Conservation (phyloP, 92 coral and sea anemone genomes). For the Actinernus sp. region DNA sequence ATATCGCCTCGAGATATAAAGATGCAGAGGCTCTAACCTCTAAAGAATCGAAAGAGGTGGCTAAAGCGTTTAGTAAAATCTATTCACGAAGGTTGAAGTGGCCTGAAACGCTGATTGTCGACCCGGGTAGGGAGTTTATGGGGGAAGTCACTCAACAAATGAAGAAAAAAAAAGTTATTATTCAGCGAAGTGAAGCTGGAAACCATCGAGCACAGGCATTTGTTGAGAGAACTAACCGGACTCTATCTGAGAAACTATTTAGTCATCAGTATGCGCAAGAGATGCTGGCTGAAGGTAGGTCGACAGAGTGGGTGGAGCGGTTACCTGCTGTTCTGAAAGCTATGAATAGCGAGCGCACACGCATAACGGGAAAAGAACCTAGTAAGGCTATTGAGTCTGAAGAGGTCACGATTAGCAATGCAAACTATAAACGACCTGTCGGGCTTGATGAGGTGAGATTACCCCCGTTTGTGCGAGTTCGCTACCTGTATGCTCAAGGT, state of each 20-base stretch:
- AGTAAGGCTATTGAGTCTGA: constrained; percentile 24
- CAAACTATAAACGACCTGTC: no score
- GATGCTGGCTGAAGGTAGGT: constrained; percentile 29
- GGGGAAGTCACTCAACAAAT: constrained; percentile 36
- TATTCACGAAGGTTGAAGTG: constrained; percentile 38
- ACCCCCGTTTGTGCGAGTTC: no score
- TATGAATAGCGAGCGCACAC: no score
- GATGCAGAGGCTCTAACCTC: constrained; percentile 52
- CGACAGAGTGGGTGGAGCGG: constrained; percentile 48
- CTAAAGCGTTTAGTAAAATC: constrained; percentile 33
- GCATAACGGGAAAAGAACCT: constrained; percentile 46
- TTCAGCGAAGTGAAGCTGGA: constrained; percentile 45
- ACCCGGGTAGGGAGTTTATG: constrained; percentile 53
- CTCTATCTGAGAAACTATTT: constrained; percentile 31
- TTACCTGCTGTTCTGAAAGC: no score
- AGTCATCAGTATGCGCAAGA: constrained; percentile 35
- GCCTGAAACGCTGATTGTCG: constrained; percentile 52
- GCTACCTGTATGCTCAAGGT: no score
- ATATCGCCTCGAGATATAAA: constrained; percentile 36
- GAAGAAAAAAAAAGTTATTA: constrained; percentile 18
- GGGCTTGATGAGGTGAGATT: no score
- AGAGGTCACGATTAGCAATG: no score
- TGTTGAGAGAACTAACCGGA: constrained; percentile 37
- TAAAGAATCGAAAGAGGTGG: constrained; percentile 36
- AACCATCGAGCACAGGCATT: constrained; percentile 49